Percentiles rank a stretch among this genome's conserved stretches.
Evolutionary conservation across 2,113 vertebrate species (phyloP).

Genomic region (Paramisgurnus dabryanus): DNA sequence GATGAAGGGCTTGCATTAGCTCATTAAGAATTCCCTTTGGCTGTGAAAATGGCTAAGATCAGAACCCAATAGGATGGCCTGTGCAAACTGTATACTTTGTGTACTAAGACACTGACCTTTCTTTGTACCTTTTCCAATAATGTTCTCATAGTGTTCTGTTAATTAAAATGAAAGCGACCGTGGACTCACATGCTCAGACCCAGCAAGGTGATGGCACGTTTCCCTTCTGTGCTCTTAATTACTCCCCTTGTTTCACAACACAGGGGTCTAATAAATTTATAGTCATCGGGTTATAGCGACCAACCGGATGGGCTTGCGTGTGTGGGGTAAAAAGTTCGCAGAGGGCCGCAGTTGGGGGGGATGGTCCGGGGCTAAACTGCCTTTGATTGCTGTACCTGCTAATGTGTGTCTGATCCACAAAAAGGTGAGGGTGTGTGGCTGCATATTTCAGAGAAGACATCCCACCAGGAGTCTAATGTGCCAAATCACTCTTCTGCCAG

Average conservation of each 20-base stretch:
- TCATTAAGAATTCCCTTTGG: conserved; percentile 37
- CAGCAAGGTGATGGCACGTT: conserved; percentile 51
- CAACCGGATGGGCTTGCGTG: conserved; percentile 16
- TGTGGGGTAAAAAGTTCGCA: conserved; percentile 16
- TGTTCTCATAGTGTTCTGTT: conserved; percentile 54
- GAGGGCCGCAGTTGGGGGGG: conserved; percentile 38
- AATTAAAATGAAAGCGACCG: conserved; percentile 60
- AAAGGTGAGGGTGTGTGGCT: conserved; percentile 60
- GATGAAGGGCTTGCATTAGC: neutral
- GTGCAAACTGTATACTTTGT: conserved; percentile 48
- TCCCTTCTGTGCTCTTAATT: conserved; percentile 58
- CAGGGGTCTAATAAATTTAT: conserved; percentile 61
- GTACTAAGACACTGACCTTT: conserved; percentile 52
- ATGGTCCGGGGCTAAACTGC: conserved; percentile 54
- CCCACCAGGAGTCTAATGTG: conserved; percentile 66
- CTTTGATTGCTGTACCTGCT: conserved; percentile 63
- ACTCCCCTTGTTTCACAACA: conserved; percentile 54
- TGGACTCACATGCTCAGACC: conserved; percentile 49
- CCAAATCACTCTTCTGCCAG: conserved; percentile 59
- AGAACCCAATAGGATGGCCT: conserved; percentile 35
- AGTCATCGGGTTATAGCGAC: conserved; percentile 53
- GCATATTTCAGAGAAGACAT: conserved; percentile 62
- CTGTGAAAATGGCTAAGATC: conserved; percentile 28
- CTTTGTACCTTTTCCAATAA: conserved; percentile 50
- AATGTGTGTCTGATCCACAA: conserved; percentile 59